Base-by-base conservation (phyloP, 2,888 invertebrate species). In the Melanophora roralis region DNA sequence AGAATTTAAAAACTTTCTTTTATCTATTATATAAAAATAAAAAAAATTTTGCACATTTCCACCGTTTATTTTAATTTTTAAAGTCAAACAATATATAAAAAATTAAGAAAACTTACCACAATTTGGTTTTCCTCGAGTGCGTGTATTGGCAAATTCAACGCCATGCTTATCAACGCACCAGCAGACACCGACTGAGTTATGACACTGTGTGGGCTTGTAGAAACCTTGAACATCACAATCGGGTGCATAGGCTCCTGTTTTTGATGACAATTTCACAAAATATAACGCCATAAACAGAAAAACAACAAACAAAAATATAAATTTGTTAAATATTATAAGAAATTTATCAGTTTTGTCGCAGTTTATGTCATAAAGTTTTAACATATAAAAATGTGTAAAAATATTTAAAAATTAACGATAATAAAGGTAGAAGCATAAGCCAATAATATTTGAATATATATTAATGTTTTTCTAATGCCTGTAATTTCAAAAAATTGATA, bases 91-190 rank as follows among this genome's bases (percentile, higher is more conserved):
- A 6, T 27, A 6, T 6, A 27, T 27, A 27, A 27, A 5, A 27
- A 3, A 27, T 27, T 27, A 27, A 27, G 27, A 6, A 27, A 59
- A 91, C 92, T 92, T 91, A 95, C 95, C 94, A 89, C 95, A 95
- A 89, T 93, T 94, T 76, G 95, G 94, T 90, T 94, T 94, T 89
- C 95, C 94, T 89, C 94, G 92, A 82, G 95, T 94, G 88, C 96
- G 94, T 83, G 96, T 95, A 88, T 95, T 95, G 84, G 96, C 93
- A 86, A 94, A 94, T 91, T 97, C 97, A 53, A 95, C 95, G 69
- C 97, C 97, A 90, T 97, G 97, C 89, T 95, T 94, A 91, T 97
- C 96, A 83, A 97, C 96, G 91, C 97, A 97, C 97, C 97, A 97
- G 91, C 97, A 97, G 89, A 96, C 94, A 78, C 94, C 96, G 64